A percentile compares a stretch with the other conserved stretches of the same genome.
Conservation (phyloP, 2,888 invertebrate species). For the Eristalinus sepulchralis region DNA sequence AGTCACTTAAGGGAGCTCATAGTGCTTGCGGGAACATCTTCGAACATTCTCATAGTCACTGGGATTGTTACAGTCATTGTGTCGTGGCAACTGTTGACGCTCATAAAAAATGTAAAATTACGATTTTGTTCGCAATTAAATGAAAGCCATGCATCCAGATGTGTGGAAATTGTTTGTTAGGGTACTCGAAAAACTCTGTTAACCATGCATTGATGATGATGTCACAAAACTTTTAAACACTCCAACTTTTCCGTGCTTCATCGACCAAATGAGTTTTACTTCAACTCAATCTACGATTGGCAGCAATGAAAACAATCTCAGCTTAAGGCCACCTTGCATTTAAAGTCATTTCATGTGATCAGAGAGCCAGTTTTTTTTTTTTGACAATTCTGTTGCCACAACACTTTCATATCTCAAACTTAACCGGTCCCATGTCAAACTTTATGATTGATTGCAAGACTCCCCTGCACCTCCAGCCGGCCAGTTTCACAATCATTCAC, state of each 20-base stretch:
- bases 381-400: constrained; percentile 21
- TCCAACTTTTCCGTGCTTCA: background rate
- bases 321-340: background rate
- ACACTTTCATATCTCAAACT: background rate
- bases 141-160: too few relatives aligned
- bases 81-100: too few relatives aligned
- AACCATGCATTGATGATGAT: too few relatives aligned
- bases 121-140: too few relatives aligned
- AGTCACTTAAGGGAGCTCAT: too few relatives aligned
- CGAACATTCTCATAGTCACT: too few relatives aligned
- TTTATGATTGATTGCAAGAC: constrained; percentile 43
- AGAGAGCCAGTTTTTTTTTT: background rate
- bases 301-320: background rate
- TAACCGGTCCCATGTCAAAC: constrained; percentile 23
- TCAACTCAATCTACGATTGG: background rate
- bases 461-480: background rate
- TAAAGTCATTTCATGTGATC: background rate
- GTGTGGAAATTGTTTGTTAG: too few relatives aligned
- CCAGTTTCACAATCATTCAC: constrained; percentile 11
- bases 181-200: too few relatives aligned
- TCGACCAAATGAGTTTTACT: background rate
- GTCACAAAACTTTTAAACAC: too few relatives aligned
- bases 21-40: too few relatives aligned
- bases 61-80: too few relatives aligned
- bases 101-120: too few relatives aligned